These are phyloP conservation scores for Schizotus pectinicornis DNA, from an alignment of 2,888 invertebrate species.

Conservation along the genomic window DNA sequence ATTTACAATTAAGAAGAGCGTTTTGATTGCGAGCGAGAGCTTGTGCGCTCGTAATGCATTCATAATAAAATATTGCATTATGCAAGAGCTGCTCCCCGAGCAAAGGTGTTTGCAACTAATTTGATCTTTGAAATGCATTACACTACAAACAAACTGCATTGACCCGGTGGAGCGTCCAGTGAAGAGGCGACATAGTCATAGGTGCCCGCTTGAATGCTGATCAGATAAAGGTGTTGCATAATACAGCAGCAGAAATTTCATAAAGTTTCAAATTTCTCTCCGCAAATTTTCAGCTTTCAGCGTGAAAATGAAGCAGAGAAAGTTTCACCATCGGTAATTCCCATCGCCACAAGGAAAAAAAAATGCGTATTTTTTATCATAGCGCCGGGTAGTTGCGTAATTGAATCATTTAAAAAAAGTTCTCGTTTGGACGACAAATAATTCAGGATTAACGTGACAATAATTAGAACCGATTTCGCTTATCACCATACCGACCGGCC, in stretches of 20 bases:
- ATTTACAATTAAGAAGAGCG: not conserved
- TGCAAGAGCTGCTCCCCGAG: constrained; percentile 22
- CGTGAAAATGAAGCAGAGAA: no score
- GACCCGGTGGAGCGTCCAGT: constrained; percentile 28
- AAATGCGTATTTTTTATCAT: no score
- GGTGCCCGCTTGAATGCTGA: constrained; percentile 16
- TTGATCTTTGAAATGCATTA: constrained; percentile 34
- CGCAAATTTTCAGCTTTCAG: not conserved
- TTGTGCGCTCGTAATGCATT: constrained; percentile 7
- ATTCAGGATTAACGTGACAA: no score
- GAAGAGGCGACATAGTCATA: not conserved
- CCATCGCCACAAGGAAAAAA: no score
- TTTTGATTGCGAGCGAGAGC: not conserved
- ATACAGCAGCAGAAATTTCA: constrained; percentile 22
- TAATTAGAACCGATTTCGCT: no score
- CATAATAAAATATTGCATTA: constrained; percentile 28
- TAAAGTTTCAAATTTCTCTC: constrained; percentile 19
- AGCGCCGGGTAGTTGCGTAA: no score
- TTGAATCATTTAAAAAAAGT: no score
- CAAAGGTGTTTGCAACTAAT: constrained; percentile 19
- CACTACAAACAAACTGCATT: constrained; percentile 28
- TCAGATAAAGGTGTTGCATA: constrained; percentile 20
- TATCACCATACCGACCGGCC: no score
- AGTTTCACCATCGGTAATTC: no score
- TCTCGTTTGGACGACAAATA: no score